Percentiles rank a stretch among this genome's conserved stretches.
These are phyloP conservation scores for Mobula hypostoma DNA, from an alignment of 2,113 vertebrate genomes.

Conservation along the genomic window DNA sequence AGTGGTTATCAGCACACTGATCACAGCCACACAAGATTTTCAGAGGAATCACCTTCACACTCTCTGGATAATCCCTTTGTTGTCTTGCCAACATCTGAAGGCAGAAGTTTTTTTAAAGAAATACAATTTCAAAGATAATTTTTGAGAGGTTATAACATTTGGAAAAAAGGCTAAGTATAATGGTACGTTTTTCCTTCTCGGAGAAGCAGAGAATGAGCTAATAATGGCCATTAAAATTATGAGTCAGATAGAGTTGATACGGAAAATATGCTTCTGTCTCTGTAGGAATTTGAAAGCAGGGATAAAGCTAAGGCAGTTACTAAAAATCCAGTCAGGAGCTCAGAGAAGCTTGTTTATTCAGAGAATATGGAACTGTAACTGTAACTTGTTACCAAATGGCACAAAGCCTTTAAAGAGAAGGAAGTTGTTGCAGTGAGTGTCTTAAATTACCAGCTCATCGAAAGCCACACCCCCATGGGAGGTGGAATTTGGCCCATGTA, in stretches of 20 bases:
- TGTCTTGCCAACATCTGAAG: background rate
- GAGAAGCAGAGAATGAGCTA: background rate
- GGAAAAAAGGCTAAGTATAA: background rate
- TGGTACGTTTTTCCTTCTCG: background rate
- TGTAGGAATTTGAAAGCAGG: background rate
- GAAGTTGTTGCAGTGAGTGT: too few relatives aligned
- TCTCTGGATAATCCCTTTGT: background rate
- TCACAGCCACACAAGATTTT: background rate
- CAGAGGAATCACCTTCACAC: background rate
- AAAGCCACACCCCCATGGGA: too few relatives aligned
- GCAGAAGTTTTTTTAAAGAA: background rate
- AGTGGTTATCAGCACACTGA: background rate
- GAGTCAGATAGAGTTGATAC: background rate
- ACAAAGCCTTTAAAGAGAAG: too few relatives aligned
- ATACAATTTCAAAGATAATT: background rate
- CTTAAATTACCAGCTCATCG: too few relatives aligned
- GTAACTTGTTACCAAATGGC: too few relatives aligned
- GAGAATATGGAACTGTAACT: background rate
- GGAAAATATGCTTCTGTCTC: background rate
- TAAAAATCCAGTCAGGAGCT: background rate
- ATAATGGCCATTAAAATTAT: background rate
- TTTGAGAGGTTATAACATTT: background rate
- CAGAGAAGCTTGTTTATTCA: background rate
- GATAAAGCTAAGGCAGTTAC: background rate
- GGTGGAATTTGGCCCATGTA: too few relatives aligned